Evolutionary conservation across 1,140 invertebrate genomes (phyloP).

Genomic region (Vanessa tameamea): DNA sequence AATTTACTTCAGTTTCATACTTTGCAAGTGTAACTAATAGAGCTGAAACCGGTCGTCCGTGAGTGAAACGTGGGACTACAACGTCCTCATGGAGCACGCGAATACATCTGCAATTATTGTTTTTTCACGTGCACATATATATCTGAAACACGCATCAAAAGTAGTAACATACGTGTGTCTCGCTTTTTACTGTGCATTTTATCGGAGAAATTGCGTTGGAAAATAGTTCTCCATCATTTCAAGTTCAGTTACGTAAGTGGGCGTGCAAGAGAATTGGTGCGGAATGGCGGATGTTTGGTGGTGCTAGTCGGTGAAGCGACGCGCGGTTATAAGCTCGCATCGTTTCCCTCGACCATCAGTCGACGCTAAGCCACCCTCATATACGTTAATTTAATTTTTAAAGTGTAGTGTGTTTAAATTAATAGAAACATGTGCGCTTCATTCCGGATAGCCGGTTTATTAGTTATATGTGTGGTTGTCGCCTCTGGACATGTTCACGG

Average conservation of each 20-base stretch:
- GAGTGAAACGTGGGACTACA: slow-evolving; percentile 65
- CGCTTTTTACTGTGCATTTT: slow-evolving; percentile 79
- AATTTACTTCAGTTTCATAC: slow-evolving; percentile 41
- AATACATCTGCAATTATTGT: slow-evolving; percentile 51
- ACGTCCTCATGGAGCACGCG: slow-evolving; percentile 59
- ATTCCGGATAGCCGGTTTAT: slow-evolving; percentile 72
- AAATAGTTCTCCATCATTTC: slow-evolving; percentile 80
- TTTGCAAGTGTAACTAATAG: slow-evolving; percentile 37
- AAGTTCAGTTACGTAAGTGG: slow-evolving; percentile 81
- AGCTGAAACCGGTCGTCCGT: slow-evolving; percentile 56
- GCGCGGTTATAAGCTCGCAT: slow-evolving; percentile 78
- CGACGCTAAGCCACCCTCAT: slow-evolving; percentile 70
- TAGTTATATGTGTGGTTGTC: slow-evolving; percentile 66
- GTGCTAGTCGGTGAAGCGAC: slow-evolving; percentile 69
- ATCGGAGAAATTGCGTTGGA: slow-evolving; percentile 80
- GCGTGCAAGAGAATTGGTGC: slow-evolving; percentile 80
- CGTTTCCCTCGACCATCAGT: slow-evolving; percentile 69
- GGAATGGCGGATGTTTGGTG: slow-evolving; percentile 81
- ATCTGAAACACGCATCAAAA: slow-evolving; percentile 50
- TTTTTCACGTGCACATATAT: slow-evolving; percentile 53
- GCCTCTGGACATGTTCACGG: slow-evolving; percentile 69
- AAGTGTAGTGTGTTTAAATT: slow-evolving; percentile 61
- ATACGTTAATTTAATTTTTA: slow-evolving; percentile 62
- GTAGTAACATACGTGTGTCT: slow-evolving; percentile 53
- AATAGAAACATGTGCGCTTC: slow-evolving; percentile 71